A percentile compares a stretch with the other conserved stretches of the same genome.
These are phyloP conservation scores for Lycocerus yunnanus DNA, from an alignment of 2,888 invertebrate species.

Conservation along the genomic window DNA sequence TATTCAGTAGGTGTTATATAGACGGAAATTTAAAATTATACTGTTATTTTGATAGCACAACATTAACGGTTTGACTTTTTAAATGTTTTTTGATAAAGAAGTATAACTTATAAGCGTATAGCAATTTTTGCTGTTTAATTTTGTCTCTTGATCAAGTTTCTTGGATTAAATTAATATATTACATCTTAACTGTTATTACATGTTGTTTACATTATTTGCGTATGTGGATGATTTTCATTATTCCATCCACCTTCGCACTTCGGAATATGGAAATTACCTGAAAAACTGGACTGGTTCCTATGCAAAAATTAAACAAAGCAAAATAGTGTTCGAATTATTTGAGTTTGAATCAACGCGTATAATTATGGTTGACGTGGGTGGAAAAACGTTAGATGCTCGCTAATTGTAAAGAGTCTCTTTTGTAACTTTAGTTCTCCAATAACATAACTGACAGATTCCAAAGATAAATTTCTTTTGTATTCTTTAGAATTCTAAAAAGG, in stretches of 20 bases:
- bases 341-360: too few relatives aligned
- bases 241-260: neutral
- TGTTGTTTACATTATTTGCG: too few relatives aligned
- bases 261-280: neutral
- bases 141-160: neutral
- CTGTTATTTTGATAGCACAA: neutral
- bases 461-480: neutral
- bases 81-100: neutral
- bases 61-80: neutral
- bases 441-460: neutral
- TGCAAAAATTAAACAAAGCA: neutral
- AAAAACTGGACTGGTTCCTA: neutral
- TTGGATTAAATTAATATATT: neutral
- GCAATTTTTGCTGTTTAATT: neutral
- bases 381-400: neutral
- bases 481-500: neutral
- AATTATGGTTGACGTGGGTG: neutral
- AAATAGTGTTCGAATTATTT: neutral
- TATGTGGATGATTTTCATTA: neutral
- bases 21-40: neutral
- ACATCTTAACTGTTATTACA: neutral
- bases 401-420: neutral
- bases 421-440: too few relatives aligned
- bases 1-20: neutral
- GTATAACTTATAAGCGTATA: neutral